Evolutionary conservation across 2,113 vertebrate genomes (phyloP).

Genomic region (Sinocyclocheilus maitianheensis): DNA sequence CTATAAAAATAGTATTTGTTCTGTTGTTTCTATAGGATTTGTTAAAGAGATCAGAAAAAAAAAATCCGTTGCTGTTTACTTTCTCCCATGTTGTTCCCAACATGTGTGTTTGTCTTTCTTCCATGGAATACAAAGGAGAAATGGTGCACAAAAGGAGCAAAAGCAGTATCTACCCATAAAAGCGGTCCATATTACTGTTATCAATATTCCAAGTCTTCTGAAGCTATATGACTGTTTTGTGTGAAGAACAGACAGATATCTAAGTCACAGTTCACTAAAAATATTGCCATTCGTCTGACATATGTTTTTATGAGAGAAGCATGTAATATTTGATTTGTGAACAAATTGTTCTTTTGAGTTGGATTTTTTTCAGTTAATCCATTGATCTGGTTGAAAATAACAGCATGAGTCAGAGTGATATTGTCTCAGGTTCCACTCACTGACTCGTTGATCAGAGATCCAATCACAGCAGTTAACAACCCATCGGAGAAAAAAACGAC

Average conservation of each 20-base stretch:
- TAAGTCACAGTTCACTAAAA: background rate
- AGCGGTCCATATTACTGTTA: background rate
- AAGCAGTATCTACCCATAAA: background rate
- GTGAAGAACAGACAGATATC: background rate
- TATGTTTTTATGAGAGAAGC: background rate
- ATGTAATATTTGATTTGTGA: background rate
- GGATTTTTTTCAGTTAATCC: background rate
- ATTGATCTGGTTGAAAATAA: background rate
- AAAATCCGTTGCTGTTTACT: background rate
- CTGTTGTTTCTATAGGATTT: background rate
- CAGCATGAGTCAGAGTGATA: background rate
- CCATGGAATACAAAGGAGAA: background rate
- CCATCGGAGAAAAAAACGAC: background rate
- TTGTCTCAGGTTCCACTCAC: background rate
- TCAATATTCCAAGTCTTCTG: background rate
- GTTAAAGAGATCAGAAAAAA: background rate
- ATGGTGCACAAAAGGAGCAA: background rate
- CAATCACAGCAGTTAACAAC: background rate
- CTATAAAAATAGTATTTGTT: background rate
- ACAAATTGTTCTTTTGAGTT: background rate
- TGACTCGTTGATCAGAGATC: background rate
- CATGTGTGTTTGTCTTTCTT: background rate
- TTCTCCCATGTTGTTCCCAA: background rate
- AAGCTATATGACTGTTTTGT: background rate
- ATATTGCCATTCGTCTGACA: background rate